phyloP scores from a whole-genome alignment of 30 jellyfish, hydroid and myxozoan genomes.

The Mastigias papua region DNA sequence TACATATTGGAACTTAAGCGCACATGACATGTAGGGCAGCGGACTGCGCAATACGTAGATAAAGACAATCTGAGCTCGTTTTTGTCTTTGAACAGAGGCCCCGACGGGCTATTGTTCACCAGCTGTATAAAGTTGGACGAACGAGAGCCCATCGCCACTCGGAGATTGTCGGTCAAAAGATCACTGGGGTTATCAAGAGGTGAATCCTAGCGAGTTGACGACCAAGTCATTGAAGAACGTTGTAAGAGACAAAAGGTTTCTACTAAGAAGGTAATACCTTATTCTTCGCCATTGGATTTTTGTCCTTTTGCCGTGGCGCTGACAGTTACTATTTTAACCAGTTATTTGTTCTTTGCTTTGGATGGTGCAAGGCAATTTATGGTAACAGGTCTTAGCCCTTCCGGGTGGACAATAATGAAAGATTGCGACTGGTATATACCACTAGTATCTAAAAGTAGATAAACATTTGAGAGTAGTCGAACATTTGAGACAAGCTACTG shows the following conservation, averaged over 20 bases:
- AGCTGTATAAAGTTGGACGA: slow-evolving; percentile 34
- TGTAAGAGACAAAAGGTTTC: not conserved
- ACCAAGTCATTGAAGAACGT: not conserved
- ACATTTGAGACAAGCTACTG: no score
- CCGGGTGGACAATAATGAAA: no score
- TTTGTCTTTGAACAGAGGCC: slow-evolving; percentile 38
- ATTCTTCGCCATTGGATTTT: no score
- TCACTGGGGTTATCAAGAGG: slow-evolving; percentile 40
- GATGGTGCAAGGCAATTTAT: not conserved
- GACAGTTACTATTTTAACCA: no score
- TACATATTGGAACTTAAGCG: not conserved
- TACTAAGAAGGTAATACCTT: not conserved
- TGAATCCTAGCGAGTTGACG: not conserved
- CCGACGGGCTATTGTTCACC: slow-evolving; percentile 46
- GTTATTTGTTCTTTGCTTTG: not conserved
- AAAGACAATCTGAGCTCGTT: slow-evolving; percentile 29
- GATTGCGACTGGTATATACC: no score
- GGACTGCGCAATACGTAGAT: slow-evolving; percentile 52
- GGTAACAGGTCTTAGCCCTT: no score
- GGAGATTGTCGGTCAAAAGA: slow-evolving; percentile 68
- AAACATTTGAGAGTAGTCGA: no score
- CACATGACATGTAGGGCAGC: slow-evolving; percentile 42
- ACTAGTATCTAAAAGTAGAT: no score
- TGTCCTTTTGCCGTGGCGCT: not conserved
- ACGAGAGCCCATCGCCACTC: not conserved